Base-by-base conservation (phyloP, 1,140 invertebrate species). In the Drosophila simulans region DNA sequence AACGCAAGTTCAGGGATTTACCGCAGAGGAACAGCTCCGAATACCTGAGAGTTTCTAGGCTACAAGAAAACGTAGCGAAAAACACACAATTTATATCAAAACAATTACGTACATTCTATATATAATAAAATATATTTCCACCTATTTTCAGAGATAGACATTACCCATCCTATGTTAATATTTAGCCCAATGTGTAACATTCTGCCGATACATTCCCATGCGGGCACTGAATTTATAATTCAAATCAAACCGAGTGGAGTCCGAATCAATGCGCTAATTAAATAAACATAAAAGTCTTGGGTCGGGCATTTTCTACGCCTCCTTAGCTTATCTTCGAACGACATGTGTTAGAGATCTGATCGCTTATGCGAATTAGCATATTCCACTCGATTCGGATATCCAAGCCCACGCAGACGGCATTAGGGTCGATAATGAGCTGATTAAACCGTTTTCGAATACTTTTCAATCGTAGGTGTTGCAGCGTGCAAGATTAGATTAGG, bases 401-500 rank as follows among this genome's bases (percentile, higher is more conserved):
- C 22, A 58, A 60, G 22, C 81, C 81, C 77, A 84, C 81, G 81
- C 81, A 84, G 60, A 60, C 46, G 70, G 49, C 31, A 54, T 65
- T 68, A 68, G 60, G 59, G 52, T 56, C 64, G 65, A 78, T 89
- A 89, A 88, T 89, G 80, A 88, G 84, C 71, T 80, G 59, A 70
- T 70, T 70, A 70, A 48, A 37, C 49, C 48, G 37, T 15, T 51
- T 51, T 51, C 48, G 48, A 51, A 27, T 34, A 15, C 45, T 40
- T 59, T 68, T 64, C 40, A 43, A 63, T 62, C 51, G 84, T 88
- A 88, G 84, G 84, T 88, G 84, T 88, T 80, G 68, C 64, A 56
- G 60, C 84, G 76, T 89, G 80, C 79, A 80, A 89, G 84, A 84
- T 88, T 89, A 88, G 84, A 89, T 88, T 89, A 89, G 80, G 80